Evolutionary conservation across 2,113 vertebrate genomes (phyloP), one percentile per base, ranked within the genome.

Genomic region (Butorides virescens): DNA sequence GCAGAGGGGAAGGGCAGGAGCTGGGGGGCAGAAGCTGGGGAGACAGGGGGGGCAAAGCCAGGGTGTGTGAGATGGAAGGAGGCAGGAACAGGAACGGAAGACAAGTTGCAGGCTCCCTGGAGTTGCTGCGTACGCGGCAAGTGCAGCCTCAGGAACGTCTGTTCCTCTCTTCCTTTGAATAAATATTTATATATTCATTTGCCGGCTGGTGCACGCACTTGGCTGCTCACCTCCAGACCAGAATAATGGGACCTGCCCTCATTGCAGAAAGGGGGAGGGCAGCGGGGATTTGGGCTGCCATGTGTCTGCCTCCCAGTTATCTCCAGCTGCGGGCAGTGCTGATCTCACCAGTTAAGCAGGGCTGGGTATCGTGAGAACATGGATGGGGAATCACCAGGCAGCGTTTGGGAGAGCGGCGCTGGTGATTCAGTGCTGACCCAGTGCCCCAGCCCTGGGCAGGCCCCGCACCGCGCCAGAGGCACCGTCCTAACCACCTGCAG

Each of bases 151-250:
- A 26, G 96, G 95, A 97, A 96, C 95, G 93, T 97, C 96, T 97
- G 97, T 95, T 95, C 96, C 95, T 98, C 97, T 97, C 95, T 98
- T 98, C 97, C 97, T 98, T 95, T 94, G 96, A 95, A 98, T 98
- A 98, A 98, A 98, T 98, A 98, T 98, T 98, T 98, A 98, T 98
- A 96, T 97, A 95, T 97, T 97, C 96, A 95, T 96, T 98, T 97
- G 97, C 97, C 37, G 94, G 97, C 97, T 97, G 97, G 94, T 96
- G 95, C 94, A 95, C 90, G 96, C 98, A 97, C 97, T 98, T 96
- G 98, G 98, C 98, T 97, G 97, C 97, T 96, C 96, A 98, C 98
- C 96, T 97, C 96, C 96, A 90, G 94, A 74, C 97, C 97, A 96
- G 97, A 97, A 97, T 95, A 97, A 95, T 86, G 92, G 94, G 96